These are phyloP conservation scores for Cydia pomonella DNA, from an alignment of 1,140 invertebrate species.

Conservation along the genomic window DNA sequence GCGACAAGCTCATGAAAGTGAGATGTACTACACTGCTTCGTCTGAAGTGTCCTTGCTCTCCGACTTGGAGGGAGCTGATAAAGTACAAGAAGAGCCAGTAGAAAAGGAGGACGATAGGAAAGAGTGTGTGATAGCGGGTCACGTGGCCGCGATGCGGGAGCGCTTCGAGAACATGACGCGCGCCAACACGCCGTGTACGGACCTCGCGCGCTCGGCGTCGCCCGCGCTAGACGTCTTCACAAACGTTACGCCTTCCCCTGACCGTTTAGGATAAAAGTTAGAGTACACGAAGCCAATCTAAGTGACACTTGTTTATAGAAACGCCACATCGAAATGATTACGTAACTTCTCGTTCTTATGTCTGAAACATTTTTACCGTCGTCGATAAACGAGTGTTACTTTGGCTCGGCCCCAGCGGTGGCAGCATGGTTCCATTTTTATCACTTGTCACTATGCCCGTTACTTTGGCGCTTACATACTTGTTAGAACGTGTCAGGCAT, in stretches of 20 bases:
- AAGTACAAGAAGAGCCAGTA: constrained; percentile 42
- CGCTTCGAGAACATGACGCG: constrained; percentile 77
- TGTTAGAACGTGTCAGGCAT: too few species aligned
- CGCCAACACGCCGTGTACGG: constrained; percentile 70
- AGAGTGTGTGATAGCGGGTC: constrained; percentile 67
- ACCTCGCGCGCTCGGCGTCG: constrained; percentile 55
- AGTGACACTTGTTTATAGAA: too few species aligned
- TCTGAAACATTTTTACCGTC: too few species aligned
- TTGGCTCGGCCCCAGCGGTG: too few species aligned
- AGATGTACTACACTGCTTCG: constrained; percentile 70
- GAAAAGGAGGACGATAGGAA: constrained; percentile 48
- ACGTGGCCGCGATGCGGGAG: constrained; percentile 78
- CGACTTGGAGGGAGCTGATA: constrained; percentile 54
- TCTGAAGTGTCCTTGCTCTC: constrained; percentile 65
- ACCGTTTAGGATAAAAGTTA: constrained; percentile 50
- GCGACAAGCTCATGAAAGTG: constrained; percentile 52
- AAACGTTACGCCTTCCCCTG: constrained; percentile 62
- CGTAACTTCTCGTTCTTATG: too few species aligned
- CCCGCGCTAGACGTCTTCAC: constrained; percentile 64
- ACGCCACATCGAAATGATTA: too few species aligned
- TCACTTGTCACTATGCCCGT: too few species aligned
- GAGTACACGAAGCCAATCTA: neutral
- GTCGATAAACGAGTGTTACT: too few species aligned
- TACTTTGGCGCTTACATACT: too few species aligned
- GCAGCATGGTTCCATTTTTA: too few species aligned